Evolutionary conservation across 1,140 invertebrate species (phyloP).

Genomic region (Formica exsecta): DNA sequence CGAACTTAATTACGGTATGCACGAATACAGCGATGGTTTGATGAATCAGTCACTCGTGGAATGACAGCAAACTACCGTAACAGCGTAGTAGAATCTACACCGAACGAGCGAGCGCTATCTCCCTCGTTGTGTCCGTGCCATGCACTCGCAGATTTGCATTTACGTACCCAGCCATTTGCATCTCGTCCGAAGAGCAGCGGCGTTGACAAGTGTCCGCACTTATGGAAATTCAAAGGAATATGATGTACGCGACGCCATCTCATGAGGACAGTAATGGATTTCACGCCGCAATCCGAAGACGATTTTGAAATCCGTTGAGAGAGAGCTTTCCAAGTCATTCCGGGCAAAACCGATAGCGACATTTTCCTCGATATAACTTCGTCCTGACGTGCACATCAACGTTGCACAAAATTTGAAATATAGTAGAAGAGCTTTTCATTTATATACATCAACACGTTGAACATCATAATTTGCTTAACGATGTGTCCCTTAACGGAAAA

Average conservation of each 20-base stretch:
- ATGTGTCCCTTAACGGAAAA: not conserved
- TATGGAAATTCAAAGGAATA: conserved; percentile 66
- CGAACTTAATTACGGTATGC: not conserved
- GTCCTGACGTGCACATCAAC: conserved; percentile 9
- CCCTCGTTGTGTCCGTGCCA: conserved; percentile 36
- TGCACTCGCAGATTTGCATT: conserved; percentile 62
- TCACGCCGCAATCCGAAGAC: conserved; percentile 53
- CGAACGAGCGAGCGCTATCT: not conserved
- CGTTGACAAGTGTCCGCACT: conserved; percentile 49
- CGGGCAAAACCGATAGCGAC: conserved; percentile 33
- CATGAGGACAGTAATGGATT: conserved; percentile 57
- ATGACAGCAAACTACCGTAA: conserved; percentile 45
- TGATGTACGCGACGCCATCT: conserved; percentile 60
- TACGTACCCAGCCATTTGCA: conserved; percentile 63
- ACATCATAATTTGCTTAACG: conserved; percentile 21
- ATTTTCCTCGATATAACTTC: conserved; percentile 37
- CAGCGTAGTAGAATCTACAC: not conserved
- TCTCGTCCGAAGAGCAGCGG: conserved; percentile 47
- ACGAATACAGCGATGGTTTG: conserved; percentile 8
- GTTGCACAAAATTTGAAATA: conserved; percentile 18
- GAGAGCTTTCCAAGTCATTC: conserved; percentile 41
- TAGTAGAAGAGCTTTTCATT: conserved; percentile 12
- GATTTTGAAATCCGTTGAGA: conserved; percentile 37
- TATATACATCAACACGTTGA: not conserved
- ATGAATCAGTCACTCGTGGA: conserved; percentile 48